Evolutionary conservation across 1,140 invertebrate species (phyloP).

Genomic region (Metaphire vulgaris): DNA sequence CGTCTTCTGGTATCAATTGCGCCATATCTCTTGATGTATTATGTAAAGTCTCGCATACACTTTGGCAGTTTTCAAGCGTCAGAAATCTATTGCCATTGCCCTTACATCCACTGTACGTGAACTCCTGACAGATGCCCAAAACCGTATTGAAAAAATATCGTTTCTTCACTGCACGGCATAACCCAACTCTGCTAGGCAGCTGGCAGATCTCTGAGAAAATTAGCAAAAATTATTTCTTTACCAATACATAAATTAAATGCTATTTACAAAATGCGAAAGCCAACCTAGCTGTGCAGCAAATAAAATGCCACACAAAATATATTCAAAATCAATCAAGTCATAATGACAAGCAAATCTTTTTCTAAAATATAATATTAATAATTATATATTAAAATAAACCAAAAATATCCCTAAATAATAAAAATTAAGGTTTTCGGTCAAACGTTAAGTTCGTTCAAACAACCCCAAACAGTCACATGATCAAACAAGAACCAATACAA

Average conservation of each 20-base stretch:
- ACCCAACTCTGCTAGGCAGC: constrained; percentile 51
- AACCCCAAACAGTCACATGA: not conserved
- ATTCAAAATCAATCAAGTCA: too few relatives aligned
- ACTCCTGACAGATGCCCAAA: constrained; percentile 42
- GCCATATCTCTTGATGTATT: too few relatives aligned
- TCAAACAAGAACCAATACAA: not conserved
- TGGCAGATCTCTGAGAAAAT: constrained; percentile 15
- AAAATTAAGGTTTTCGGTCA: too few relatives aligned
- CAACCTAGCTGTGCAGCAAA: too few relatives aligned
- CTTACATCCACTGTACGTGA: constrained; percentile 61
- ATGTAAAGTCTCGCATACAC: constrained; percentile 11
- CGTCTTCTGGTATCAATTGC: too few relatives aligned
- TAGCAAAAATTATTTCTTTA: not conserved
- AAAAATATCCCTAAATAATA: not conserved
- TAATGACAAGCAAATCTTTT: not conserved
- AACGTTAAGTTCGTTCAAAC: not conserved
- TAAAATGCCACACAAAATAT: too few relatives aligned
- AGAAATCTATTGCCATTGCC: constrained; percentile 63
- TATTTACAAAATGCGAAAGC: too few relatives aligned
- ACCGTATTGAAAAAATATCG: constrained; percentile 28
- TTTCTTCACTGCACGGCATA: constrained; percentile 53
- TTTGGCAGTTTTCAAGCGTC: constrained; percentile 25
- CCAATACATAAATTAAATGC: too few relatives aligned
- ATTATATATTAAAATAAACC: not conserved
- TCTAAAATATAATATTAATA: not conserved